Conservation (phyloP, 2,113 vertebrate genomes). For the Triplophysa dalaica region DNA sequence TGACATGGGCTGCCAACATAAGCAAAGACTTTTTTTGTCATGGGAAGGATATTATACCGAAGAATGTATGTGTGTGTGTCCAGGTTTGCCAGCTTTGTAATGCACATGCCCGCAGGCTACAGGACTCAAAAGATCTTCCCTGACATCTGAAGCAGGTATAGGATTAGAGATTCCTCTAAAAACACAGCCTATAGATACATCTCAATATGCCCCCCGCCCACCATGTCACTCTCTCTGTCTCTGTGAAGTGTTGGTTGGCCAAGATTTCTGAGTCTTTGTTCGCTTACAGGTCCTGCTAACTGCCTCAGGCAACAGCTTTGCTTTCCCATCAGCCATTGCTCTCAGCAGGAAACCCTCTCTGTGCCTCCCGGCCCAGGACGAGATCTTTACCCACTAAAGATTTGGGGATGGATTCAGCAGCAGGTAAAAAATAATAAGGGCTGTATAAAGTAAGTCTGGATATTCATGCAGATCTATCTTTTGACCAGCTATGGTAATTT, state of each 20-base stretch:
- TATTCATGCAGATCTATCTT: neutral
- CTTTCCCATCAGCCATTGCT: slow-evolving; percentile 65
- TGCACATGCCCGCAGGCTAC: slow-evolving; percentile 33
- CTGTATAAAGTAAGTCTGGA: neutral
- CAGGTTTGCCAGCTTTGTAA: neutral
- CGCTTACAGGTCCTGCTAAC: slow-evolving; percentile 54
- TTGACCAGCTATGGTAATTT: neutral
- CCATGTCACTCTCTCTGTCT: slow-evolving; percentile 24
- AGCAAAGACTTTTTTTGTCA: slow-evolving; percentile 15
- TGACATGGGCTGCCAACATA: neutral
- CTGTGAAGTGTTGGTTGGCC: slow-evolving; percentile 62
- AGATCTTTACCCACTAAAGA: slow-evolving; percentile 31
- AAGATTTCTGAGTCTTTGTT: slow-evolving; percentile 55
- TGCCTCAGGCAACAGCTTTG: slow-evolving; percentile 68
- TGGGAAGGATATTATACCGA: neutral
- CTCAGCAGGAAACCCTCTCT: slow-evolving; percentile 52
- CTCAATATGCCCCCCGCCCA: slow-evolving; percentile 34
- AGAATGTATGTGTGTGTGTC: neutral
- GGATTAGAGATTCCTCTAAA: slow-evolving; percentile 36
- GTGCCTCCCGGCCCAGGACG: slow-evolving; percentile 59
- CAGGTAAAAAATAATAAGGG: neutral
- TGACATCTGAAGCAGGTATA: slow-evolving; percentile 34
- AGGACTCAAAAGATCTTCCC: slow-evolving; percentile 39
- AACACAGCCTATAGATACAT: slow-evolving; percentile 32
- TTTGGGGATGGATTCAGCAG: slow-evolving; percentile 19